Percentiles rank a stretch among this genome's conserved stretches.
These are phyloP conservation scores for Morpho helenor DNA, from an alignment of 2,888 invertebrate species.

Conservation along the genomic window DNA sequence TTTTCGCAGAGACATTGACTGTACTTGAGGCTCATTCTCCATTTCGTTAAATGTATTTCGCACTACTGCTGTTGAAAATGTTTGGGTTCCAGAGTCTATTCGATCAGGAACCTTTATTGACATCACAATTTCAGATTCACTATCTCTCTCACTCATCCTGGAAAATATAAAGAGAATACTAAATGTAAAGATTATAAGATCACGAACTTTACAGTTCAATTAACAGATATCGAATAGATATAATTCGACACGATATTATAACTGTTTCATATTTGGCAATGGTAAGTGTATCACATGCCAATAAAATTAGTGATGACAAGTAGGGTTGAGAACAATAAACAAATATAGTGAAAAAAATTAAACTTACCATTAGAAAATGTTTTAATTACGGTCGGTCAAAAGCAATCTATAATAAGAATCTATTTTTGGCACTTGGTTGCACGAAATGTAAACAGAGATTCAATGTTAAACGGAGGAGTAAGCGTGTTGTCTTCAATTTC, in stretches of 20 bases:
- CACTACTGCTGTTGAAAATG: conserved; percentile 46
- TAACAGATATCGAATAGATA: not conserved
- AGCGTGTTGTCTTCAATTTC: not conserved
- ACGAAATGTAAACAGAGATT: conserved; percentile 53
- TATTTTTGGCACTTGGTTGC: conserved; percentile 56
- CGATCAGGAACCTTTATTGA: conserved; percentile 51
- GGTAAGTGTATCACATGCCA: conserved; percentile 51
- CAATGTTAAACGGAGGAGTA: not conserved
- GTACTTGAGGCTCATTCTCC: conserved; percentile 42
- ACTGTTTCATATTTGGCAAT: conserved; percentile 44
- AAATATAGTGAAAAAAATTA: conserved; percentile 33
- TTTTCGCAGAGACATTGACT: conserved; percentile 76
- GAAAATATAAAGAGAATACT: conserved; percentile 41
- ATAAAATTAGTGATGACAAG: conserved; percentile 46
- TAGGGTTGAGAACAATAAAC: conserved; percentile 42
- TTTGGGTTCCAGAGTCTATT: conserved; percentile 60
- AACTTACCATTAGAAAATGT: conserved; percentile 62
- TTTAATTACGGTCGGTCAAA: conserved; percentile 56
- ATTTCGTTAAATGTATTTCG: conserved; percentile 41
- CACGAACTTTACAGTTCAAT: conserved; percentile 4
- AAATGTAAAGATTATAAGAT: conserved; percentile 10
- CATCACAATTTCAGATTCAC: conserved; percentile 36
- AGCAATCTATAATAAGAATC: conserved; percentile 71
- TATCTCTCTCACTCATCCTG: conserved; percentile 59
- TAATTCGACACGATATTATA: conserved; percentile 1